These are phyloP conservation scores for Achroia grisella DNA, from an alignment of 1,140 invertebrate species.

Conservation along the genomic window DNA sequence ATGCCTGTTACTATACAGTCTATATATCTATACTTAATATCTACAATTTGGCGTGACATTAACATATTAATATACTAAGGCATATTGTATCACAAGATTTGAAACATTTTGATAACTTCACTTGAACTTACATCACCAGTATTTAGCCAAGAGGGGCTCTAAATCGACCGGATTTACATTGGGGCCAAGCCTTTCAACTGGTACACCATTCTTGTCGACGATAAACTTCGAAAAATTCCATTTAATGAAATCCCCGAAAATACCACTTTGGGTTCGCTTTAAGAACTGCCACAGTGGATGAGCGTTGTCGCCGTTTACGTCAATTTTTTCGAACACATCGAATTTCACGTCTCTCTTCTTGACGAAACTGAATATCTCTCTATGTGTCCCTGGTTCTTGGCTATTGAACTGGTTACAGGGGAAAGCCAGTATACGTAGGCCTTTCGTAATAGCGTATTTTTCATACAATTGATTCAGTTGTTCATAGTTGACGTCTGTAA, in stretches of 20 bases:
- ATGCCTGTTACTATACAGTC: no score
- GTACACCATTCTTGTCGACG: constrained; percentile 88
- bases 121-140: constrained; percentile 22
- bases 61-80: no score
- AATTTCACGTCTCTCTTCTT: constrained; percentile 82
- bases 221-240: constrained; percentile 99
- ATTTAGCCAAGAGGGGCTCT: constrained; percentile 41
- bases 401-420: constrained; percentile 95
- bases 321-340: constrained; percentile 85
- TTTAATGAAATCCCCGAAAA: constrained; percentile 88
- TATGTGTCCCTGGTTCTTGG: constrained; percentile 84
- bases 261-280: constrained; percentile 78
- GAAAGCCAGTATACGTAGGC: constrained; percentile 88
- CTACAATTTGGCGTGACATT: no score
- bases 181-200: constrained; percentile 87
- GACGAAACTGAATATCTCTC: constrained; percentile 84
- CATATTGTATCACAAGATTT: no score
- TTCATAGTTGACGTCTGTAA: constrained; percentile 86
- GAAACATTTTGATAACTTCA: no score
- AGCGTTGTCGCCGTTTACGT: constrained; percentile 91
- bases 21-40: no score
- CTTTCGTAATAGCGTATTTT: constrained; percentile 73
- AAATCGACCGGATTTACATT: constrained; percentile 78
- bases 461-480: constrained; percentile 84
- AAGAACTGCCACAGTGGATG: constrained; percentile 89